A percentile compares a stretch with the other conserved stretches of the same genome.
These are phyloP conservation scores for Papilio xuthus DNA, from an alignment of 1,140 invertebrate genomes.

Conservation along the genomic window DNA sequence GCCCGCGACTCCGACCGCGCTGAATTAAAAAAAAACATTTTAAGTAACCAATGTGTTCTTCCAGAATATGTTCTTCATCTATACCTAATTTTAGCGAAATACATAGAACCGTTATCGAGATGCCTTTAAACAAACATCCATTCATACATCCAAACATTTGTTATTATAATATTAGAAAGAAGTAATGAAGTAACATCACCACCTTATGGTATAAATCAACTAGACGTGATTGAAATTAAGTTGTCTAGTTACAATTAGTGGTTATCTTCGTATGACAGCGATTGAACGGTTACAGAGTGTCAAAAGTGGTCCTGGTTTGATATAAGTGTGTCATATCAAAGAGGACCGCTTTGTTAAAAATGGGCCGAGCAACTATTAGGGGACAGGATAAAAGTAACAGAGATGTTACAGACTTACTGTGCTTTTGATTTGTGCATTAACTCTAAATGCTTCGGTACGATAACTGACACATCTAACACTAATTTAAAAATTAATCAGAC, in stretches of 20 bases:
- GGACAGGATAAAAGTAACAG: conserved; percentile 21
- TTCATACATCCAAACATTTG: no score
- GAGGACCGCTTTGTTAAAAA: conserved; percentile 44
- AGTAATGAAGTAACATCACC: background rate
- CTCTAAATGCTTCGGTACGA: conserved; percentile 10
- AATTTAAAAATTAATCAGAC: no score
- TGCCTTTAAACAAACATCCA: no score
- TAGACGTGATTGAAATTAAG: conserved; percentile 3
- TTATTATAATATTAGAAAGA: no score
- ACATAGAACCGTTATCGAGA: no score
- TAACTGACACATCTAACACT: background rate
- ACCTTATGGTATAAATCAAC: background rate
- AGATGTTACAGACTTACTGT: conserved; percentile 3
- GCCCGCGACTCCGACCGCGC: no score
- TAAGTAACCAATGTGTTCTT: no score
- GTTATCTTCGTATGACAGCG: conserved; percentile 48
- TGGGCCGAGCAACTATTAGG: conserved; percentile 28
- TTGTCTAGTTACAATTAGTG: conserved; percentile 37
- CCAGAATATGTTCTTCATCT: no score
- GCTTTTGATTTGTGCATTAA: conserved; percentile 26
- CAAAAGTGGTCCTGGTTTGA: conserved; percentile 36
- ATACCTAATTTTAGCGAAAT: no score
- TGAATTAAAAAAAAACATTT: no score
- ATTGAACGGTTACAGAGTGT: conserved; percentile 47
- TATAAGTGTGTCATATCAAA: conserved; percentile 38